Conservation (phyloP, 2,888 invertebrate species). For the Microctonus brassicae region DNA sequence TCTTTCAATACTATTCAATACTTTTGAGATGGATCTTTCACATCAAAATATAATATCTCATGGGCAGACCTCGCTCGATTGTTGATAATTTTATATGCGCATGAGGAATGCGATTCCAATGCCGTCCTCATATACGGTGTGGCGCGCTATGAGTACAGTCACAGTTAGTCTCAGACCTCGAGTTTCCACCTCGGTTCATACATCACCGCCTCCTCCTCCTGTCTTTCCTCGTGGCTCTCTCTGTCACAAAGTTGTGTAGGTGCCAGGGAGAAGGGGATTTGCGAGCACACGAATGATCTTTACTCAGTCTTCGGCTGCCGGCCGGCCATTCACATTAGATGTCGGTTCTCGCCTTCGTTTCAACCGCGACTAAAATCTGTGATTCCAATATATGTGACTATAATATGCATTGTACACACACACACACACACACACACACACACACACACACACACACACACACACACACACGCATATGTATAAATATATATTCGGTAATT, state of each 20-base stretch:
- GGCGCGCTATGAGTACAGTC: slow-evolving; percentile 23
- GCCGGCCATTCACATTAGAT: slow-evolving; percentile 54
- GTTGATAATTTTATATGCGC: neutral
- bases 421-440: neutral
- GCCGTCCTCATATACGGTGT: slow-evolving; percentile 29
- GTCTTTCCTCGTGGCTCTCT: slow-evolving; percentile 31
- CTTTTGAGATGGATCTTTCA: too few species aligned
- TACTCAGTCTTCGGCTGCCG: slow-evolving; percentile 67
- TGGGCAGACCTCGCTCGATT: neutral
- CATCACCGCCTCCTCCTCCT: slow-evolving; percentile 29
- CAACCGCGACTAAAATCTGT: neutral
- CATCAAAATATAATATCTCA: neutral
- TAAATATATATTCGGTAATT: too few species aligned
- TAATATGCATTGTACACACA: too few species aligned
- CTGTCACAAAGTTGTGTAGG: slow-evolving; percentile 52
- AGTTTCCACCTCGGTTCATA: slow-evolving; percentile 44
- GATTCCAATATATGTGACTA: too few species aligned
- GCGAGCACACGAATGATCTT: slow-evolving; percentile 62
- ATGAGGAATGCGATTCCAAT: slow-evolving; percentile 33
- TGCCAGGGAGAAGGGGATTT: slow-evolving; percentile 57
- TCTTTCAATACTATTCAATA: too few species aligned
- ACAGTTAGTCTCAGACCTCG: slow-evolving; percentile 32
- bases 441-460: neutral
- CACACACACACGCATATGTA: neutral
- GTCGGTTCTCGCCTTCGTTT: slow-evolving; percentile 51